Base-by-base conservation (phyloP, 2,888 invertebrate genomes). In the Hypercompe scribonia region DNA sequence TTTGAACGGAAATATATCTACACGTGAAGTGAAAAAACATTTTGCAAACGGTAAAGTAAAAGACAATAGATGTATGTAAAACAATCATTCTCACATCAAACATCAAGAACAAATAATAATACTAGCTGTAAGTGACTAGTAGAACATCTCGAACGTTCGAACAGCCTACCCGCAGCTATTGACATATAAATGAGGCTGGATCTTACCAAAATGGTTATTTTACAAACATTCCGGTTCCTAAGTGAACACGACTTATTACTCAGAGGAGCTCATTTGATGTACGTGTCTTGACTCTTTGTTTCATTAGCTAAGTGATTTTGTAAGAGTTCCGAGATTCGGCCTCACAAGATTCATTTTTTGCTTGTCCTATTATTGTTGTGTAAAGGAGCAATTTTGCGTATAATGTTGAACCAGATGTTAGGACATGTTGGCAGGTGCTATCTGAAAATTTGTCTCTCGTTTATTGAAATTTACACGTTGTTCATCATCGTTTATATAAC, bases 271-370 rank as follows among this genome's bases (percentile, higher is more conserved):
- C 79, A 81, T 81, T 79, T 81, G 75, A 76, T 68, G 73, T 76
- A 74, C 72, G 78, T 78, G 72, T 71, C 71, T 75, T 58, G 70
- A 80, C 67, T 81, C 76, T 75, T 79, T 78, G 83, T 83, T 83
- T 83, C 81, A 84, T 85, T 85, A 83, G 82, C 82, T 85, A 84
- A 84, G 84, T 85, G 84, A 78, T 75, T 75, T 71, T 70, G 73
- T 73, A 68, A 76, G 75, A 74, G 72, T 76, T 72, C 50, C 68
- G 73, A 50, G 71, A 71, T 33, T 70, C 71, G 66, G 74, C 65
- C 64, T 66, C 65, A 67, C 65, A 74, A 68, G 65, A 46, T 61
- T 66, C 64, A 36, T 65, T 69, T 71, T 67, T 70, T 72, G 73
- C 72, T 78, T 58, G 36, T 65, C 71, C 67, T 61, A 72, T 61